phyloP scores from a whole-genome alignment of 2,797 vertebrate genomes.

The Urosaurus nigricauda region DNA sequence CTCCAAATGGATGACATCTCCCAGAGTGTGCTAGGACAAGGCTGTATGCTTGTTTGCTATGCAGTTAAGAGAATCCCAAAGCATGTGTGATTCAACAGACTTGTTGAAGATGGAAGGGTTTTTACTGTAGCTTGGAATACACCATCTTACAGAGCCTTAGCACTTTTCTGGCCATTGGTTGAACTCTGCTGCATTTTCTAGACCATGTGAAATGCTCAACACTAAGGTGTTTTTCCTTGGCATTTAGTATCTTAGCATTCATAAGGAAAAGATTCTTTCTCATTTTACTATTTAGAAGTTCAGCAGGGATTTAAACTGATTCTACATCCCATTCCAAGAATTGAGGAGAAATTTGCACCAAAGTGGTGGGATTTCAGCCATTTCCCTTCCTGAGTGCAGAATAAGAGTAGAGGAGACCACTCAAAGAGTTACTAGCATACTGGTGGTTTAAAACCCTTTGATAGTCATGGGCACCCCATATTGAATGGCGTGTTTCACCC shows the following conservation, averaged over 20 bases:
- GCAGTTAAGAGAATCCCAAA: not conserved
- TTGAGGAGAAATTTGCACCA: not conserved
- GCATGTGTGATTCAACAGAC: not conserved
- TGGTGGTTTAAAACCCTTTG: not conserved
- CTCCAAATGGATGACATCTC: constrained; percentile 4
- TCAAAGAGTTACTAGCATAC: not conserved
- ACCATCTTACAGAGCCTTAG: not conserved
- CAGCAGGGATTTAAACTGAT: not conserved
- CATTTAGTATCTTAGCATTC: not conserved
- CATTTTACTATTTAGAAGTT: not conserved
- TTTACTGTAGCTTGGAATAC: not conserved
- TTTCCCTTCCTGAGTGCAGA: accelerated
- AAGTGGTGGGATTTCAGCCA: not conserved
- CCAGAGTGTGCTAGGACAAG: not conserved
- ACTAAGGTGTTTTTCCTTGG: not conserved
- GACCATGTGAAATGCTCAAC: not conserved
- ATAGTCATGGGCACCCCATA: not conserved
- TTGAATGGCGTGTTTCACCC: constrained; percentile 10
- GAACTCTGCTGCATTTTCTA: not conserved
- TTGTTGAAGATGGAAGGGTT: constrained; percentile 14
- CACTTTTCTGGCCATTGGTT: constrained; percentile 1
- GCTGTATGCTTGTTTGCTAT: not conserved
- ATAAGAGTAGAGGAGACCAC: not conserved
- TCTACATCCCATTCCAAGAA: not conserved
- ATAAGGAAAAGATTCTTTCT: not conserved